These are phyloP conservation scores for Cheilosia soror DNA, from an alignment of 2,888 invertebrate genomes.

Conservation along the genomic window DNA sequence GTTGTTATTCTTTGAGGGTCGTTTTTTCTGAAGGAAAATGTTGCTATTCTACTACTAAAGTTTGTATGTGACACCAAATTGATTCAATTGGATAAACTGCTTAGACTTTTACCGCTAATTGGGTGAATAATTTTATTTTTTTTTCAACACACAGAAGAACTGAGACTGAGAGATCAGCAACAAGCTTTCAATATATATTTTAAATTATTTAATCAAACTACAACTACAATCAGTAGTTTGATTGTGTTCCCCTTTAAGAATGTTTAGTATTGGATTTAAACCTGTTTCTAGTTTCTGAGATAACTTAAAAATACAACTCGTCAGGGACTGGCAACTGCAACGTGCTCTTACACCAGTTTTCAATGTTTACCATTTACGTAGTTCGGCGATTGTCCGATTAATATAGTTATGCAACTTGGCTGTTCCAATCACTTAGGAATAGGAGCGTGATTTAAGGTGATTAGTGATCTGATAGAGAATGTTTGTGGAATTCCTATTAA, in stretches of 20 bases:
- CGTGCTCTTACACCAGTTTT: neutral
- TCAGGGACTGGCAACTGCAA: neutral
- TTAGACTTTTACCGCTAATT: neutral
- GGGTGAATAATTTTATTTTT: neutral
- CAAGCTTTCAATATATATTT: neutral
- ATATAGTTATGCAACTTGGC: neutral
- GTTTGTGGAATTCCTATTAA: neutral
- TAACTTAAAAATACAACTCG: neutral
- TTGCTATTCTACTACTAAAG: neutral
- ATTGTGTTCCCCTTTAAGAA: neutral
- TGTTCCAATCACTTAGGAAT: neutral
- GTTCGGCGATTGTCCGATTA: neutral
- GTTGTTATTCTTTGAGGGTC: neutral
- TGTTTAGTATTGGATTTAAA: neutral
- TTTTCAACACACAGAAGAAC: neutral
- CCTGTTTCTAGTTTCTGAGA: neutral
- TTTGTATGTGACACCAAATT: conserved; percentile 12
- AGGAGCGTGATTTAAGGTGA: neutral
- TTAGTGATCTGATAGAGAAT: neutral
- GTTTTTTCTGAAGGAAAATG: neutral
- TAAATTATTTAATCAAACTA: neutral
- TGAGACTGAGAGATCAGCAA: neutral
- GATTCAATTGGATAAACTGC: conserved; percentile 13
- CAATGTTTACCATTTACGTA: neutral
- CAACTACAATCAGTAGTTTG: neutral